Conservation (phyloP, 2,113 vertebrate species). For the Zosterops hypoxanthus region DNA sequence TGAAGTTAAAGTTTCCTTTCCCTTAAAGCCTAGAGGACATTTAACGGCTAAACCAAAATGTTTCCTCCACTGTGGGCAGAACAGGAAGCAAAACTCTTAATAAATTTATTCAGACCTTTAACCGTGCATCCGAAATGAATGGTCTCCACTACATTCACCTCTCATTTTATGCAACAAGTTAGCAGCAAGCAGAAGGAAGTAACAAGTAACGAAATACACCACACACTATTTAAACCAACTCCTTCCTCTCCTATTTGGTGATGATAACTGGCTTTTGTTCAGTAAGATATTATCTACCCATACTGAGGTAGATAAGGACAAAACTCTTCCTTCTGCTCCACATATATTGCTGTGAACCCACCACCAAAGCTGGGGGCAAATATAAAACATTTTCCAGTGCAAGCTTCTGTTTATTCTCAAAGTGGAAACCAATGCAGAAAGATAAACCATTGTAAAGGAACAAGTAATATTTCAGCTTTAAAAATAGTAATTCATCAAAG, state of each 20-base stretch:
- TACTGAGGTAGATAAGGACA: neutral
- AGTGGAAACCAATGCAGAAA: neutral
- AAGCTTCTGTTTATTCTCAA: neutral
- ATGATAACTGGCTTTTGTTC: neutral
- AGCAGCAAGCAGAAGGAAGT: neutral
- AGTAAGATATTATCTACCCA: neutral
- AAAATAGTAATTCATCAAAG: neutral
- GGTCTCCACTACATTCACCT: neutral
- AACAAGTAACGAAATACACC: neutral
- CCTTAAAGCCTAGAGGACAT: neutral
- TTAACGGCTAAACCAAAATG: neutral
- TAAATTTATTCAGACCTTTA: neutral
- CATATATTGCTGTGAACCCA: neutral
- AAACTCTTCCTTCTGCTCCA: neutral
- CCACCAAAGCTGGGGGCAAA: neutral
- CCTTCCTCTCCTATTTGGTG: neutral
- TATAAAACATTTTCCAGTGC: neutral
- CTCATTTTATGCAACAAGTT: neutral
- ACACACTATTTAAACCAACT: neutral
- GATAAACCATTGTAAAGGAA: constrained; percentile 12
- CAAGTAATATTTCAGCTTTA: neutral
- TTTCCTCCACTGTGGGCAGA: neutral
- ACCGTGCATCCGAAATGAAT: neutral
- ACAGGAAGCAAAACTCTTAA: neutral
- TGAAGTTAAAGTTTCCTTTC: neutral